A percentile compares a stretch with the other conserved stretches of the same genome.
Evolutionary conservation across 2,797 vertebrate genomes (phyloP).

Genomic region (Gila robusta): DNA sequence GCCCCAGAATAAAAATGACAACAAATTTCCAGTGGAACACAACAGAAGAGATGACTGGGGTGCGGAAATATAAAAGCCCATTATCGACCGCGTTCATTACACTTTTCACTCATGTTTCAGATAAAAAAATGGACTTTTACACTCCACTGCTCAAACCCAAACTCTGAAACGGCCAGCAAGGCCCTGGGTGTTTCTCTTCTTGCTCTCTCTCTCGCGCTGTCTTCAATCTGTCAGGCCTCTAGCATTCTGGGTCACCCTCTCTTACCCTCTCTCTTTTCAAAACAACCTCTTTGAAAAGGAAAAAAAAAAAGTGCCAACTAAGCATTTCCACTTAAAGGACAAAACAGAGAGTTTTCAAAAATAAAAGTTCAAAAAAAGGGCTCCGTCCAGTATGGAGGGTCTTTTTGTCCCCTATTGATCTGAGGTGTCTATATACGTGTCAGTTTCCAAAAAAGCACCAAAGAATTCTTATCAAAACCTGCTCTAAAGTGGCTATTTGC

Average conservation of each 20-base stretch:
- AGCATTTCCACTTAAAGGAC: constrained; percentile 81
- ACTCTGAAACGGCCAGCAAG: constrained; percentile 71
- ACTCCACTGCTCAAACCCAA: constrained; percentile 75
- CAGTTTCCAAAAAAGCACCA: constrained; percentile 17
- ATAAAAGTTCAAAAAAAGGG: constrained; percentile 44
- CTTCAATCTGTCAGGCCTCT: constrained; percentile 67
- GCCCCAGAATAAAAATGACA: constrained; percentile 84
- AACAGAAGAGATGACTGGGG: constrained; percentile 65
- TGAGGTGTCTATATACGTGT: neutral
- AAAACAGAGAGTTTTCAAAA: constrained; percentile 71
- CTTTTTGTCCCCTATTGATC: constrained; percentile 17
- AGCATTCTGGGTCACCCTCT: constrained; percentile 59
- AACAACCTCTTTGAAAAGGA: constrained; percentile 65
- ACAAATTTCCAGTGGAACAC: constrained; percentile 79
- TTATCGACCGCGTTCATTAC: constrained; percentile 88
- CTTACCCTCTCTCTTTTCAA: constrained; percentile 51
- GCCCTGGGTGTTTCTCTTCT: constrained; percentile 69
- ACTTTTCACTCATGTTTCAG: constrained; percentile 90
- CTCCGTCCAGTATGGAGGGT: neutral
- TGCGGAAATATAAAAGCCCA: constrained; percentile 78
- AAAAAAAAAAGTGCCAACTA: constrained; percentile 79
- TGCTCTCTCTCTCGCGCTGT: constrained; percentile 64
- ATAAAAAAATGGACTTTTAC: constrained; percentile 89
- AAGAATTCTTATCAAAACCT: constrained; percentile 40
- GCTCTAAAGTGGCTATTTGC: constrained; percentile 45